A percentile compares a stretch with the other conserved stretches of the same genome.
phyloP scores from a whole-genome alignment of 64 coral and sea anemone species.

The Cladopsammia gracilis region DNA sequence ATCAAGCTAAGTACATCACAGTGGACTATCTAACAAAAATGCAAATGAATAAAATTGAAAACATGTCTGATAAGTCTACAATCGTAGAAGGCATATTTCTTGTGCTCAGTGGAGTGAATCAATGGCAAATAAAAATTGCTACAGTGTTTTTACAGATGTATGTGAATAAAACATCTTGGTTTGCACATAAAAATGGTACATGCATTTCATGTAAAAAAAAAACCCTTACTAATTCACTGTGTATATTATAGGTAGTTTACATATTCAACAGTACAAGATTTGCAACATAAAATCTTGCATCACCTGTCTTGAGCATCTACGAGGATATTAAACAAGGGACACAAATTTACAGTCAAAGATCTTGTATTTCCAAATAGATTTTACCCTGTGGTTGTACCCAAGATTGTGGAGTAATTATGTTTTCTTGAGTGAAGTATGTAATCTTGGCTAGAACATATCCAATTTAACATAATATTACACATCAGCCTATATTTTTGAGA shows the following conservation, averaged over 20 bases:
- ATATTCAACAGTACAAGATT: conserved; percentile 17
- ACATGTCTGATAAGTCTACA: background rate
- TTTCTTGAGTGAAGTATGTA: no score
- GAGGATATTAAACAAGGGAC: background rate
- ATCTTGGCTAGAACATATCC: conserved; percentile 53
- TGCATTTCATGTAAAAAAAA: background rate
- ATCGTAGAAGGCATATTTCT: background rate
- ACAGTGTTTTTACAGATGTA: background rate
- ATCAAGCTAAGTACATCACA: background rate
- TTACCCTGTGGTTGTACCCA: conserved; percentile 31
- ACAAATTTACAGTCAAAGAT: background rate
- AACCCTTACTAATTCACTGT: background rate
- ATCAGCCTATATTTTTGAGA: conserved; percentile 63
- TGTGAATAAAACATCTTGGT: no score
- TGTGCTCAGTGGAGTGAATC: background rate
- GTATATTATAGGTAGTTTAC: conserved; percentile 24
- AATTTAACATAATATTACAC: conserved; percentile 73
- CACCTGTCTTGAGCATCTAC: background rate
- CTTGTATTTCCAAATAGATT: conserved; percentile 1
- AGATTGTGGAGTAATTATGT: no score
- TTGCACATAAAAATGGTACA: background rate
- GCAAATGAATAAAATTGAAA: conserved; percentile 30
- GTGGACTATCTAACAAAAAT: background rate
- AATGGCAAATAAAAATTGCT: background rate
- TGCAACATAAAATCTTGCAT: conserved; percentile 15